Evolutionary conservation across 2,113 vertebrate species (phyloP).

Genomic region (Conger conger): DNA sequence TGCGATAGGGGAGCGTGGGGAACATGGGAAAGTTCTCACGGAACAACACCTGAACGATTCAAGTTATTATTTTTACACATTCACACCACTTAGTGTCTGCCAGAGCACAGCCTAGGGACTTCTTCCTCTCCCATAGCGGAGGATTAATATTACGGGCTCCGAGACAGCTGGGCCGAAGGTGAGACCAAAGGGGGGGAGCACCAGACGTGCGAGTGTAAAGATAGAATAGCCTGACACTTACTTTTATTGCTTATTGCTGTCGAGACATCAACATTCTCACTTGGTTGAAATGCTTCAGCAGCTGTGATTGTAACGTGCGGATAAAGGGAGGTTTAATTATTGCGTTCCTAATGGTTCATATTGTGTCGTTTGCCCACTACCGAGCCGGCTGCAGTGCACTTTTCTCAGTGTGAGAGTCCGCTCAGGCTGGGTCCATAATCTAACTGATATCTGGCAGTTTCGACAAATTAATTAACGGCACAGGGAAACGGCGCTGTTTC

Average conservation of each 20-base stretch:
- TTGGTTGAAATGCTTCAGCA: neutral
- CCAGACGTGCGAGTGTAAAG: neutral
- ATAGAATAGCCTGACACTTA: neutral
- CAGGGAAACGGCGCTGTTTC: neutral
- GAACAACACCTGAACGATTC: no score
- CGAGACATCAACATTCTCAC: neutral
- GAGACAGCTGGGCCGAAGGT: neutral
- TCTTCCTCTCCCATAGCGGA: neutral
- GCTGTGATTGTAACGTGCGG: constrained; percentile 4
- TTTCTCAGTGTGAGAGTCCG: neutral
- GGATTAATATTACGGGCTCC: no score
- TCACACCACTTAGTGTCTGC: neutral
- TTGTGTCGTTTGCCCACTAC: neutral
- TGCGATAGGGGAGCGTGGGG: no score
- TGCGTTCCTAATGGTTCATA: constrained; percentile 10
- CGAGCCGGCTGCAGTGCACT: neutral
- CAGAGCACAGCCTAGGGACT: neutral
- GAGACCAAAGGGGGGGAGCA: neutral
- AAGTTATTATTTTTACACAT: neutral
- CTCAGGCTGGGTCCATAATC: constrained; percentile 16
- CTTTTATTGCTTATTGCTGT: neutral
- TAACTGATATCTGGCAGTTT: constrained; percentile 13
- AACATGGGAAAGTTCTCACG: no score
- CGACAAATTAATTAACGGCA: neutral
- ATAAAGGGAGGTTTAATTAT: neutral